phyloP scores from a whole-genome alignment of 2,113 vertebrate species.

The Ranitomeya imitator region DNA sequence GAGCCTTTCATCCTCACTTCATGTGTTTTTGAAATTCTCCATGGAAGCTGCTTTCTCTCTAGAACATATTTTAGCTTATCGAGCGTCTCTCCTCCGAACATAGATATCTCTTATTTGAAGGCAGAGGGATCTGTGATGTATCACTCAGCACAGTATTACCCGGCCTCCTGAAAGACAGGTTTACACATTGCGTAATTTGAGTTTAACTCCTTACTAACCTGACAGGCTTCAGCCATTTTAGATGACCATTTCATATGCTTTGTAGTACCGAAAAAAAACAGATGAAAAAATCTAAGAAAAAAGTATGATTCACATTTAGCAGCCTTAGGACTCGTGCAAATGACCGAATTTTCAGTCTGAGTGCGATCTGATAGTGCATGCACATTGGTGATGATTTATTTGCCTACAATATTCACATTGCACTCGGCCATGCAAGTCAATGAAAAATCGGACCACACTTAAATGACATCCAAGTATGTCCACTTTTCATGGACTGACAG shows the following conservation, averaged over 20 bases:
- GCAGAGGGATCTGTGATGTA: slow-evolving; percentile 29
- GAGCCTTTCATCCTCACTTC: slow-evolving; percentile 23
- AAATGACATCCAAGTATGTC: no score
- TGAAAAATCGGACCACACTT: no score
- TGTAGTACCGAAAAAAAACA: background rate
- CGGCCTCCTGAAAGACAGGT: background rate
- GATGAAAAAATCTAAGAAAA: no score
- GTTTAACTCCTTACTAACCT: slow-evolving; percentile 3
- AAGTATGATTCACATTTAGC: no score
- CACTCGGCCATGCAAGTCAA: no score
- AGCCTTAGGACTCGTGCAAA: no score
- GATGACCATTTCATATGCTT: background rate
- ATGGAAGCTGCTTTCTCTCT: slow-evolving; percentile 33
- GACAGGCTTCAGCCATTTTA: background rate
- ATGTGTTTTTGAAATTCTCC: slow-evolving; percentile 44
- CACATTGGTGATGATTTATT: no score
- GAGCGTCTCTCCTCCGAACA: slow-evolving; percentile 32
- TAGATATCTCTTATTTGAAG: slow-evolving; percentile 21
- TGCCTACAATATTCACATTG: no score
- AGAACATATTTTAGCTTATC: slow-evolving; percentile 45
- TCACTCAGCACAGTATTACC: slow-evolving; percentile 43
- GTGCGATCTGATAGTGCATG: no score
- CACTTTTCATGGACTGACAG: no score
- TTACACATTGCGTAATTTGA: slow-evolving; percentile 8
- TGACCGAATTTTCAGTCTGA: no score